Percentiles rank a stretch among this genome's conserved stretches.
Conservation (phyloP, 2,888 invertebrate genomes). For the Schizaphis graminum region DNA sequence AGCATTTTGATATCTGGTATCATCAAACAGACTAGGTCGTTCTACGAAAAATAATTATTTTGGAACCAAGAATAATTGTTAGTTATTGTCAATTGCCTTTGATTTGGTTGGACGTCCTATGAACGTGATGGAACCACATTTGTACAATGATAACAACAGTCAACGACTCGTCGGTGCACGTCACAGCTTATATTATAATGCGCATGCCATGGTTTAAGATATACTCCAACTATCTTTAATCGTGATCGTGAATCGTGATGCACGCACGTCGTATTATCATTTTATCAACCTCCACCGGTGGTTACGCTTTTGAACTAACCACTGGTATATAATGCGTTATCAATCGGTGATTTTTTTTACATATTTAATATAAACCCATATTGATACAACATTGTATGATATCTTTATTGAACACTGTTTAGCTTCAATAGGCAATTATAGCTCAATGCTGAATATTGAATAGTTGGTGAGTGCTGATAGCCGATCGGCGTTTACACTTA, state of each 20-base stretch:
- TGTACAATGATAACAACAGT: background rate
- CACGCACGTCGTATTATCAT: background rate
- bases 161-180: background rate
- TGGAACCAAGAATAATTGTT: no score
- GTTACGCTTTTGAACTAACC: background rate
- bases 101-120: no score
- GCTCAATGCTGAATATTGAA: background rate
- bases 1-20: no score
- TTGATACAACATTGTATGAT: background rate
- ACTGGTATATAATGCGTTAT: background rate
- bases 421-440: background rate
- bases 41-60: no score
- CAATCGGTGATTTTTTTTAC: background rate
- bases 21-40: no score
- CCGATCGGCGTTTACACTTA: background rate
- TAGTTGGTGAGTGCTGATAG: background rate
- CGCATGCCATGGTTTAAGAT: no score
- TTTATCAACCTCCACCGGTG: slow-evolving; percentile 18
- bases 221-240: no score
- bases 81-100: no score
- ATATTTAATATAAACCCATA: background rate
- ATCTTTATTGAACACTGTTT: background rate
- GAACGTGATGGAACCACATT: no score
- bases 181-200: no score
- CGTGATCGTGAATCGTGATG: no score